Base-by-base conservation (phyloP, 1,140 invertebrate genomes). In the Cotesia typhae region DNA sequence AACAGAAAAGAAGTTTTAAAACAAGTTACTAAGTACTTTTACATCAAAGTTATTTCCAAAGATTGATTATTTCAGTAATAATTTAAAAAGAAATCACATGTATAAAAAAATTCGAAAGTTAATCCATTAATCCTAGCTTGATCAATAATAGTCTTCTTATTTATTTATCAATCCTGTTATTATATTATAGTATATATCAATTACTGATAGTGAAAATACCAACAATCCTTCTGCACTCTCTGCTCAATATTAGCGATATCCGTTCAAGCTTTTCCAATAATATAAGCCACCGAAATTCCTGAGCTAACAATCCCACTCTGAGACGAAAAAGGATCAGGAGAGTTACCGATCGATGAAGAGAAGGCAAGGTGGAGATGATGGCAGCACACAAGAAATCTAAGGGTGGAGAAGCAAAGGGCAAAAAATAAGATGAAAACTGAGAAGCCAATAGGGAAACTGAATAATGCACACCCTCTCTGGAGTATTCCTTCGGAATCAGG, bases 391-490 rank as follows among this genome's bases (percentile, higher is more conserved):
- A 47, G 41, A 47, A 47, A 47, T 47, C 7, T 47, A 6, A 6
- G 41, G 10, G 5, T 9, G 41, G 41, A 47, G 17, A 59, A 59
- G 20, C 14, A 14, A 28, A 61, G n/a, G 28, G 12, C 20, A 63
- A 37, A 63, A 28, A 63, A 28, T 10, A 63, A 38, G 10, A 61
- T 64, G 35, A 14, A 12, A 67, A 66, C 17, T 20, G 64, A 28
- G 41, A 61, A 70, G 41, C 37, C 55, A 60, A 61, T 51, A 64
- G 51, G 2, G 47, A 55, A 53, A 53, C 47, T 71, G 53, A 66
- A 71, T 71, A 59, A 71, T 71, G 52, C 36, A 66, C 70, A 66
- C 59, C 70, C 47, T 28, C 9, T 7, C 37, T 41, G 37, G 7
- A 57, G n/a, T 53, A 12, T 66, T 41, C 37, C 59, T 55, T 36